phyloP scores from a whole-genome alignment of 2,888 invertebrate species.

The Andricus curvator region DNA sequence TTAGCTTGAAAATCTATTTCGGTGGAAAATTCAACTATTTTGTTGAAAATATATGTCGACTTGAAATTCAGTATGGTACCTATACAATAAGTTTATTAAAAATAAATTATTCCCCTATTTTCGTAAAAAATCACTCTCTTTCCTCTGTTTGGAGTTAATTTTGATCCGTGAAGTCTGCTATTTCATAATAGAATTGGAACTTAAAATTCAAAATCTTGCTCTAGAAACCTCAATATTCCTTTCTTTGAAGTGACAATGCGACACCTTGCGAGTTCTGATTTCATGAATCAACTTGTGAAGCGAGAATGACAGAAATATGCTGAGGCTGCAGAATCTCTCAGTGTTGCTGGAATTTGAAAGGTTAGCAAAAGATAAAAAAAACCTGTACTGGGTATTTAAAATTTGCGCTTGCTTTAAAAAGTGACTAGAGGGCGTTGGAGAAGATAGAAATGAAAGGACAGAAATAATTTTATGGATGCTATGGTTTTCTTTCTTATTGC shows the following conservation, averaged over 20 bases:
- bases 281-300: not conserved
- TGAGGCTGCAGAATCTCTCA: slow-evolving; percentile 23
- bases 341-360: slow-evolving; percentile 20
- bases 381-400: slow-evolving; percentile 23
- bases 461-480: slow-evolving; percentile 1
- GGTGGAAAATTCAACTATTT: too few species aligned
- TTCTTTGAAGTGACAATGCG: slow-evolving; percentile 1
- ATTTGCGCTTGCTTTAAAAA: not conserved
- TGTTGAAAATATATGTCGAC: too few species aligned
- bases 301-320: slow-evolving; percentile 13
- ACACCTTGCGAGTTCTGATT: slow-evolving; percentile 24
- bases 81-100: too few species aligned
- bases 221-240: not conserved
- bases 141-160: too few species aligned
- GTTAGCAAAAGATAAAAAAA: slow-evolving; percentile 1
- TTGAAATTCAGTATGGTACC: too few species aligned
- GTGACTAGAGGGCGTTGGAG: not conserved
- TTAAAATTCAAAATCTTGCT: too few species aligned
- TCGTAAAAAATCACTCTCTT: too few species aligned
- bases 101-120: too few species aligned
- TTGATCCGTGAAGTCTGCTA: too few species aligned
- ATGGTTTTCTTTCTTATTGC: slow-evolving; percentile 6
- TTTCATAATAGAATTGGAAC: too few species aligned
- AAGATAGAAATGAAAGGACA: not conserved
- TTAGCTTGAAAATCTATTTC: too few species aligned